phyloP scores from a whole-genome alignment of 2,888 invertebrate species.

The Mechanitis mazaeus region DNA sequence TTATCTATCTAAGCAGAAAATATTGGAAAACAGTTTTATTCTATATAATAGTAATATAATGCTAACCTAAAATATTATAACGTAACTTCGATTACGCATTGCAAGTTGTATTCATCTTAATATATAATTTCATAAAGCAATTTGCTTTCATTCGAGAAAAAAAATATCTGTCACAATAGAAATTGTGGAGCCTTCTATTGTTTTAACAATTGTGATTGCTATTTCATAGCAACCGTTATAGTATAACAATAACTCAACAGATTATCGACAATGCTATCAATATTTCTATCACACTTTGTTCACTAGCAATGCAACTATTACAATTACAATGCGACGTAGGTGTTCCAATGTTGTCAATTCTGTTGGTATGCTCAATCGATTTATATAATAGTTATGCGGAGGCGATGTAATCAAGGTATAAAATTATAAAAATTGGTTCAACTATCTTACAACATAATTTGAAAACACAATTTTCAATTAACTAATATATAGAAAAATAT shows the following conservation, averaged over 20 bases:
- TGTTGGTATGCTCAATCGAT: slow-evolving; percentile 42
- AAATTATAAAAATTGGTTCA: slow-evolving; percentile 23
- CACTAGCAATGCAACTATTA: slow-evolving; percentile 31
- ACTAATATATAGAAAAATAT: no score
- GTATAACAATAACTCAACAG: slow-evolving; percentile 3
- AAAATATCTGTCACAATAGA: no score
- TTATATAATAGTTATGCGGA: slow-evolving; percentile 37
- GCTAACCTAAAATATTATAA: no score
- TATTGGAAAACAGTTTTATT: no score
- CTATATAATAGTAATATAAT: no score
- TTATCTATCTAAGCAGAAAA: no score
- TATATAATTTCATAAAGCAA: no score
- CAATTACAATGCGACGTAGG: slow-evolving; percentile 52
- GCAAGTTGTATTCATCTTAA: no score
- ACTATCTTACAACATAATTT: not conserved
- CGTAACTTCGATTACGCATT: no score
- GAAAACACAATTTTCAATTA: no score
- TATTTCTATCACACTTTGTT: slow-evolving; percentile 20
- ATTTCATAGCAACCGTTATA: not conserved
- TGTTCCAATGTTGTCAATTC: slow-evolving; percentile 45
- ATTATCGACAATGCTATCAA: slow-evolving; percentile 18
- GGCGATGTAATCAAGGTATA: slow-evolving; percentile 51
- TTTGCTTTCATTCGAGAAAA: no score
- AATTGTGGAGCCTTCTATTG: not conserved
- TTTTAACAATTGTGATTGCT: not conserved